Evolutionary conservation across 1,140 invertebrate genomes (phyloP).

Genomic region (Grapholita molesta): DNA sequence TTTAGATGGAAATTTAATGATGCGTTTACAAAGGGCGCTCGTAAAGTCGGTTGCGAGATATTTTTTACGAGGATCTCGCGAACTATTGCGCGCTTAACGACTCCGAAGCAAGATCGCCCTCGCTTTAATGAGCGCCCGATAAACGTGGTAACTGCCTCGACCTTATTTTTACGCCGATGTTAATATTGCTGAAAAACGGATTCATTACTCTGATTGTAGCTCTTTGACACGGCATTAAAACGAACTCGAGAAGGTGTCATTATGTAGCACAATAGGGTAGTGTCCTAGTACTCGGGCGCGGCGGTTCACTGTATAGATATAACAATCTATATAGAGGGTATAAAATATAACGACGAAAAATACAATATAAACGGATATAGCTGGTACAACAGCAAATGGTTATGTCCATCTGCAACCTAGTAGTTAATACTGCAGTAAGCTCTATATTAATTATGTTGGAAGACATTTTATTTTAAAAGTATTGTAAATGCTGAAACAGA

Average conservation of each 20-base stretch:
- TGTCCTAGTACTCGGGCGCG: too few species aligned
- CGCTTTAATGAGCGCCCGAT: conserved; percentile 77
- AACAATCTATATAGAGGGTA: too few species aligned
- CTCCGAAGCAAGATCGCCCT: conserved; percentile 75
- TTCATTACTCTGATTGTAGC: conserved; percentile 56
- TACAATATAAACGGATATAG: too few species aligned
- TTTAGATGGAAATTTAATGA: conserved; percentile 78
- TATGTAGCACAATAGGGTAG: not conserved
- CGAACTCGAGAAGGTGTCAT: not conserved
- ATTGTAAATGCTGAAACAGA: too few species aligned
- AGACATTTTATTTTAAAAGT: too few species aligned
- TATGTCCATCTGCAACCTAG: too few species aligned
- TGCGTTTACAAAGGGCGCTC: conserved; percentile 76
- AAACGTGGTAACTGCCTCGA: conserved; percentile 76
- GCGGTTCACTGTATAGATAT: too few species aligned
- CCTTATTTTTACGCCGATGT: conserved; percentile 76
- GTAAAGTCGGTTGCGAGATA: conserved; percentile 77
- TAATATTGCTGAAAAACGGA: conserved; percentile 73
- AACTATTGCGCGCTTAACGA: conserved; percentile 78
- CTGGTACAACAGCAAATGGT: too few species aligned
- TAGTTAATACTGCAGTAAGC: too few species aligned
- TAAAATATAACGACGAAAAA: too few species aligned
- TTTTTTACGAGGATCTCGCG: conserved; percentile 78
- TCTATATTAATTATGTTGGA: too few species aligned
- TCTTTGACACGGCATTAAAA: conserved; percentile 26